phyloP scores from a whole-genome alignment of 2,113 vertebrate species.

The Solea solea region DNA sequence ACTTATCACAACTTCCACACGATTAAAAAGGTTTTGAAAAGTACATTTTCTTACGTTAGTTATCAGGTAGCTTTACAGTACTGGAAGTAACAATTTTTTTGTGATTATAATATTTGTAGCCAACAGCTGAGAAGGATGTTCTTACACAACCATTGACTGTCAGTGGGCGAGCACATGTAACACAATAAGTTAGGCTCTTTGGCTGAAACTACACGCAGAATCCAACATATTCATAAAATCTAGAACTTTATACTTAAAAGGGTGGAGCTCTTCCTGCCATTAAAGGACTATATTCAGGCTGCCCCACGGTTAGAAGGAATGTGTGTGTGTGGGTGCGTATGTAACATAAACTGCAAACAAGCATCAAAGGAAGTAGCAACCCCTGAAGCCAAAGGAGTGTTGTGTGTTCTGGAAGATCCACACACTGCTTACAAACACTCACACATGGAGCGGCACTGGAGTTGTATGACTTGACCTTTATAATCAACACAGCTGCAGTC shows the following conservation, averaged over 20 bases:
- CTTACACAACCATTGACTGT: slow-evolving; percentile 5
- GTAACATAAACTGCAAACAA: slow-evolving; percentile 56
- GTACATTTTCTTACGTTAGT: neutral
- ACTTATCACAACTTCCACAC: neutral
- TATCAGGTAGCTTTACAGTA: neutral
- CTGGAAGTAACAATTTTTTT: too few species aligned
- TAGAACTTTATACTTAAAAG: slow-evolving; percentile 53
- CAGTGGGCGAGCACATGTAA: neutral
- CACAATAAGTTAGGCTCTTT: slow-evolving; percentile 16
- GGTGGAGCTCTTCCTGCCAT: slow-evolving; percentile 54
- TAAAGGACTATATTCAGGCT: slow-evolving; percentile 64
- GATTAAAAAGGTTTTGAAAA: neutral
- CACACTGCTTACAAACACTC: slow-evolving; percentile 1
- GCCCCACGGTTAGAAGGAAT: slow-evolving; percentile 54
- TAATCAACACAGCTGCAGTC: neutral
- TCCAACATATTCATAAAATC: slow-evolving; percentile 45
- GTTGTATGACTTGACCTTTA: neutral
- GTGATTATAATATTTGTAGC: neutral
- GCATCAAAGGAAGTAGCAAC: slow-evolving; percentile 52
- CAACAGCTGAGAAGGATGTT: neutral
- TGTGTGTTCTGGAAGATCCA: slow-evolving; percentile 10
- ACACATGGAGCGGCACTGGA: neutral
- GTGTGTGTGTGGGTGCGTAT: slow-evolving; percentile 50
- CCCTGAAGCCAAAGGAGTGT: slow-evolving; percentile 16
- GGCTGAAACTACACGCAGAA: slow-evolving; percentile 29